Base-by-base conservation (phyloP, 2,888 invertebrate species). In the Pyralis farinalis region DNA sequence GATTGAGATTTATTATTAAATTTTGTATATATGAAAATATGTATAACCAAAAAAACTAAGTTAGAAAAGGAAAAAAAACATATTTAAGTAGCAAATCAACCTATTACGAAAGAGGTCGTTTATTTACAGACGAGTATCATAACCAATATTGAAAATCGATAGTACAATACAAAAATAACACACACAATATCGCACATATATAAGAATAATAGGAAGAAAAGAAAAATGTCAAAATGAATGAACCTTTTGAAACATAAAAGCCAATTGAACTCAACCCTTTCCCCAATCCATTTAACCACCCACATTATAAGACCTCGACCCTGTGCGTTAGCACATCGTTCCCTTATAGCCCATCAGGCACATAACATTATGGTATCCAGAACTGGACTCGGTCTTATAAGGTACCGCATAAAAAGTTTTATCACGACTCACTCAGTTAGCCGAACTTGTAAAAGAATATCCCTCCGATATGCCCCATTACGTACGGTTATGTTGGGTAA, bases 401-500 rank as follows among this genome's bases (percentile, higher is more conserved):
- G 71, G 34, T 71, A 75, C 73, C 69, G 73, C 77, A 82, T 85
- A 83, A 82, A 85, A 87, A 86, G 71, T 86, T 86, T 82, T 82
- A 82, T 85, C 80, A 78, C 72, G 63, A 61, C 65, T 66, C 66
- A 49, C 59, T 63, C 71, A 72, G 79, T 71, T 63, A 58, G 62
- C 60, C 54, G 64, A 79, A 82, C 72, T 83, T 84, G 70, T 66
- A 62, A 65, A 73, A 81, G 74, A 74, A 75, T 75, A 75, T 76
- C 73, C 75, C 61, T 72, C 71, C 57, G 25, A 20, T 59, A 66
- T 76, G 82, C 68, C 45, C 78, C 84, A 86, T 87, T 86, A 84
- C 78, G 64, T 65, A 51, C 51, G 36, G 51, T 55, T 53, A 49
- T 52, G 54, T 61, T 40, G 58, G 51, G 57, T 43, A 50, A 54